Evolutionary conservation across 2,888 invertebrate genomes (phyloP), one percentile per base, ranked within the genome.

Genomic region (Amorpha juglandis): DNA sequence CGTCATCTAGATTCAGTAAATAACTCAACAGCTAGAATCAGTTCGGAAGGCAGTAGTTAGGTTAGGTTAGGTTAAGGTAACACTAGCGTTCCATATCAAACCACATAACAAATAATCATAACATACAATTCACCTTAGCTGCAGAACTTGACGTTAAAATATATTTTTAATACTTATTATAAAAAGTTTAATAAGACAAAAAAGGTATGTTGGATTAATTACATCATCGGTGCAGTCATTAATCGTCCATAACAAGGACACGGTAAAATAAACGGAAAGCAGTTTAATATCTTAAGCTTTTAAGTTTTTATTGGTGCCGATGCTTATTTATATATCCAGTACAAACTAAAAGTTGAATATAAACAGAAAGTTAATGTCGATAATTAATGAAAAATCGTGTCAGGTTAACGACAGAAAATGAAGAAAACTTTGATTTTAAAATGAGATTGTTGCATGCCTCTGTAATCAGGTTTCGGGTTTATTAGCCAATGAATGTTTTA

Each of bases 161-260:
- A 58, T 42, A 19, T 3, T 58, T 38, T 58, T 42, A 7, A 58
- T 58, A 12, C 19, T 19, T 3, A 19, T 58, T 42, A 58, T n/a
- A 12, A 42, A 12, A 19, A 48, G 19, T 38, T 19, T 9, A 42
- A 42, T 38, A 19, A 19, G 42, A 58, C 58, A 58, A 58, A 58
- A 58, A 58, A 27, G 38, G 6, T n/a, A 14, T 6, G 16, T 19
- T 12, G 58, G 19, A 27, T 33, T 19, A 11, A n/a, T n/a, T n/a
- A n/a, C n/a, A n/a, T n/a, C 19, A 38, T 58, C 55, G 55, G 0
- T 38, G 38, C 55, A 38, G 6, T 42, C 38, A 58, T 58, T 58
- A 58, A 58, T 58, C 58, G 42, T 42, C 38, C 1, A 12, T 58
- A 42, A 58, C 58, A 58, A 58, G 58, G 58, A 58, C 58, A 42